Evolutionary conservation across 1,140 invertebrate genomes (phyloP).

Genomic region (Physella acuta): DNA sequence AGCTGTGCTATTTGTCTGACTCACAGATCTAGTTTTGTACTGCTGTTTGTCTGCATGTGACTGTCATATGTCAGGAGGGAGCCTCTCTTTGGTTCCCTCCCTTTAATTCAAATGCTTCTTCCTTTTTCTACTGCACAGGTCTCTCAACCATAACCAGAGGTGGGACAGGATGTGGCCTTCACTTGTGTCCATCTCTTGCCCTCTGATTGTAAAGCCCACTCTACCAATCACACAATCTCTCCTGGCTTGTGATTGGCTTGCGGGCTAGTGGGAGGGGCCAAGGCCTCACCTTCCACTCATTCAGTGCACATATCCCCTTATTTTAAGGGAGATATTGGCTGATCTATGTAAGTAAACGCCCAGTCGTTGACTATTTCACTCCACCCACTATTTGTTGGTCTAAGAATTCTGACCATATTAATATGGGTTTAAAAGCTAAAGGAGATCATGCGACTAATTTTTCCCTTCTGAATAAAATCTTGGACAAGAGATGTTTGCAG

Average conservation of each 20-base stretch:
- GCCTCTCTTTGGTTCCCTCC: slow-evolving; percentile 19
- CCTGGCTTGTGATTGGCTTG: slow-evolving; percentile 18
- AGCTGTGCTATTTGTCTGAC: no score
- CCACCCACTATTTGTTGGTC: no score
- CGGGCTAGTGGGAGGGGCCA: slow-evolving; percentile 5
- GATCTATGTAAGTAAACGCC: slow-evolving; percentile 23
- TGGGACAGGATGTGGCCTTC: neutral
- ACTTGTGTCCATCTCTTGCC: neutral
- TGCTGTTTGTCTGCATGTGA: neutral
- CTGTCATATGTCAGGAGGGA: slow-evolving; percentile 8
- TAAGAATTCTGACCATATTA: no score
- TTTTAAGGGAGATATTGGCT: neutral
- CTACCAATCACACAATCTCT: slow-evolving; percentile 8
- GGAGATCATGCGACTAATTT: no score
- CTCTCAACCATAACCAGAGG: no score
- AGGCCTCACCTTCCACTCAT: neutral
- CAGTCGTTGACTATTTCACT: no score
- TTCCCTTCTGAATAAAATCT: no score
- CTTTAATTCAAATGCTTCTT: slow-evolving; percentile 14
- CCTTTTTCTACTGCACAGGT: slow-evolving; percentile 9
- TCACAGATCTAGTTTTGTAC: neutral
- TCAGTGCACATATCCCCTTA: slow-evolving; percentile 11
- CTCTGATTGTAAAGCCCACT: neutral
- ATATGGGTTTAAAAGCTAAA: no score
- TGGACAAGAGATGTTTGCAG: no score